phyloP scores from a whole-genome alignment of 2,113 vertebrate species.

The Syngnathus typhle region DNA sequence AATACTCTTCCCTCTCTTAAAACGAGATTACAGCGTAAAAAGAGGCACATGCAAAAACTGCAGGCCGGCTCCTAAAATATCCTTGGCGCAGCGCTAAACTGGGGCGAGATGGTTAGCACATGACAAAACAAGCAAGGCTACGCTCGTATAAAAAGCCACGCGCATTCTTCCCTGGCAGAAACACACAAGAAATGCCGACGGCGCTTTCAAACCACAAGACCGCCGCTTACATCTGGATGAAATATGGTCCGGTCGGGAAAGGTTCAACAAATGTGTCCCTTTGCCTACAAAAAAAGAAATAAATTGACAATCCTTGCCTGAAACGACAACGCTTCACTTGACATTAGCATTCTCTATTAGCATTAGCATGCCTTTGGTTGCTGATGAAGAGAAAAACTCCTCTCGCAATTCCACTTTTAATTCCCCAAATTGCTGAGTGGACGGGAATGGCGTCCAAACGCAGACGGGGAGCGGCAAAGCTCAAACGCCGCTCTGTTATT shows the following conservation, averaged over 20 bases:
- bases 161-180: conserved; percentile 23
- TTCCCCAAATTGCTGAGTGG: neutral
- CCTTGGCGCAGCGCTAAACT: conserved; percentile 12
- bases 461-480: neutral
- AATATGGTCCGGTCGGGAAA: conserved; percentile 31
- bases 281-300: conserved; percentile 31
- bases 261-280: conserved; percentile 11
- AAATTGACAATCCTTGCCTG: no score
- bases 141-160: conserved; percentile 40
- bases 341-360: neutral
- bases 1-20: conserved; percentile 17
- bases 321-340: conserved; percentile 29
- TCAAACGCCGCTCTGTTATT: neutral
- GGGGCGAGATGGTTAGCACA: conserved; percentile 30
- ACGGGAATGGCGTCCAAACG: neutral
- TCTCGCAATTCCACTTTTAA: neutral
- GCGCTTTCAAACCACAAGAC: conserved; percentile 32
- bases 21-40: conserved; percentile 27
- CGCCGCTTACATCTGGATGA: conserved; percentile 37
- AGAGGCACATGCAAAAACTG: conserved; percentile 4
- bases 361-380: neutral
- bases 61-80: conserved; percentile 21
- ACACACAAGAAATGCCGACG: conserved; percentile 23
- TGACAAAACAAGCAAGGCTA: conserved; percentile 40
- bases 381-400: neutral